Conservation (phyloP, 2,888 invertebrate species). For the Microdon myrmicae region DNA sequence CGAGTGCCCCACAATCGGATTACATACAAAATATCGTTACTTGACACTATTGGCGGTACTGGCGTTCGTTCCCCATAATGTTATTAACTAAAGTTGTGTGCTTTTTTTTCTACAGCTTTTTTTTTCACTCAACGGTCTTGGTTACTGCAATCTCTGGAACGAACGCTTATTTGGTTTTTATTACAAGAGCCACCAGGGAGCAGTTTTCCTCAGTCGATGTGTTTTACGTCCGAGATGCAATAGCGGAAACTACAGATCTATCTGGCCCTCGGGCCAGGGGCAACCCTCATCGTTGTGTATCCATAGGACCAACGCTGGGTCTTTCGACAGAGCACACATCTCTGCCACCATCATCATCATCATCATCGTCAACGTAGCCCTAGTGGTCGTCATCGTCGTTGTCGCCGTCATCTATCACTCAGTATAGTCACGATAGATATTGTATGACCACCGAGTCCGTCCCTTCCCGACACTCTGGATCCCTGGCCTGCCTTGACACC, state of each 20-base stretch:
- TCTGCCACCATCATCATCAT: conserved; percentile 6
- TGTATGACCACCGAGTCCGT: conserved; percentile 36
- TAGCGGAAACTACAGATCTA: conserved; percentile 29
- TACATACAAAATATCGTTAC: conserved; percentile 3
- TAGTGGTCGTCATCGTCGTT: conserved; percentile 11
- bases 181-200: conserved; percentile 14
- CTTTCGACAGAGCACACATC: background rate
- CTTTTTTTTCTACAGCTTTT: too few species aligned
- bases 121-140: too few species aligned
- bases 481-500: conserved; percentile 16
- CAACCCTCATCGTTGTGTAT: conserved; percentile 17
- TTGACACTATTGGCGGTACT: too few species aligned
- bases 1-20: conserved; percentile 1
- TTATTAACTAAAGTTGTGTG: conserved; percentile 36
- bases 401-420: conserved; percentile 25
- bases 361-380: background rate
- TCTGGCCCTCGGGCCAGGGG: conserved; percentile 17
- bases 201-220: conserved; percentile 25
- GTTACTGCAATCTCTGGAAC: conserved; percentile 15
- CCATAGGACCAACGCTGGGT: conserved; percentile 5
- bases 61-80: conserved; percentile 12
- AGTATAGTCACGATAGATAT: conserved; percentile 20
- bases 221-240: conserved; percentile 25
- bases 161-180: conserved; percentile 23
- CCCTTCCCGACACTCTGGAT: conserved; percentile 8